phyloP scores from a whole-genome alignment of 2,888 invertebrate genomes.

The Lochmaea capreae region DNA sequence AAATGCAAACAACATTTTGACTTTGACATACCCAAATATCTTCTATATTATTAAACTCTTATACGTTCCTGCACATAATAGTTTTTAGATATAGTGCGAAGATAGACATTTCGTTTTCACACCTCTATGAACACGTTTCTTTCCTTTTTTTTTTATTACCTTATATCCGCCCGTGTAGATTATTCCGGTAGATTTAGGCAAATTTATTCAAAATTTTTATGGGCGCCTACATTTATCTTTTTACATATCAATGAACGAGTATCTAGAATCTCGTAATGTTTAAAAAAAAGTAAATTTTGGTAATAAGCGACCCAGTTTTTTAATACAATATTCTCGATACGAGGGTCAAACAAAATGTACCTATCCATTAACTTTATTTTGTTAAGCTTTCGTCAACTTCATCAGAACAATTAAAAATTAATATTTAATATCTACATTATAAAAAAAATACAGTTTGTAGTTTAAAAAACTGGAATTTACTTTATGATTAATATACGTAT shows the following conservation, averaged over 20 bases:
- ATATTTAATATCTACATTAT: too few relatives aligned
- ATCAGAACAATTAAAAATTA: too few relatives aligned
- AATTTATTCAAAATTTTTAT: slow-evolving; percentile 16
- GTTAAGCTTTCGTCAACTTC: too few relatives aligned
- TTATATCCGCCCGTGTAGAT: slow-evolving; percentile 29
- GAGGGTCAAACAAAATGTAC: not conserved
- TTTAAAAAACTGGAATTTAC: too few relatives aligned
- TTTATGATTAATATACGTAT: too few relatives aligned
- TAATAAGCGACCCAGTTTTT: not conserved
- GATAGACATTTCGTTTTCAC: slow-evolving; percentile 47
- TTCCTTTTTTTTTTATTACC: slow-evolving; percentile 39
- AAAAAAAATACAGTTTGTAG: too few relatives aligned
- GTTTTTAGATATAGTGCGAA: slow-evolving; percentile 43
- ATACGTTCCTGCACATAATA: slow-evolving; percentile 24
- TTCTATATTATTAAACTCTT: too few relatives aligned
- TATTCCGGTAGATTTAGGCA: slow-evolving; percentile 17
- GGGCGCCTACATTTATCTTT: slow-evolving; percentile 13
- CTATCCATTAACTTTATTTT: too few relatives aligned
- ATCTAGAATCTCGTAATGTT: slow-evolving; percentile 3
- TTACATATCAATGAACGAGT: slow-evolving; percentile 12
- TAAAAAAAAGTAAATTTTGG: not conserved
- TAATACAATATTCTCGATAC: not conserved
- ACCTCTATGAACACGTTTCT: slow-evolving; percentile 41
- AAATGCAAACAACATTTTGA: too few relatives aligned
- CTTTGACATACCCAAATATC: too few relatives aligned